Evolutionary conservation across 2,888 invertebrate species (phyloP).

Genomic region (Lithophane leautieri): DNA sequence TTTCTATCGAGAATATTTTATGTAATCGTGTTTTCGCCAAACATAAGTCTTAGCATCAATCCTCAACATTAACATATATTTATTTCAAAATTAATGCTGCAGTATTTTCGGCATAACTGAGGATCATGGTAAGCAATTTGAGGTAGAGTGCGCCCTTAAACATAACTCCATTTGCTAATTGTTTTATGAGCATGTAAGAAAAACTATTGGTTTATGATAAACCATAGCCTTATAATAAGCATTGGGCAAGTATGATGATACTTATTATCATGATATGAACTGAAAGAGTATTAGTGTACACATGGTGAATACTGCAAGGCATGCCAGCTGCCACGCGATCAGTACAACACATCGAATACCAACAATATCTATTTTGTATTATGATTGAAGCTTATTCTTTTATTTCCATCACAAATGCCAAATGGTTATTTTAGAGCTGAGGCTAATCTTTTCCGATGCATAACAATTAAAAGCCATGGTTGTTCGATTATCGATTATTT

Average conservation of each 20-base stretch:
- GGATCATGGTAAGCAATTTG: no score
- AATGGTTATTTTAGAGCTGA: conserved; percentile 13
- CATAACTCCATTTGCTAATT: no score
- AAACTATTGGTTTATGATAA: background rate
- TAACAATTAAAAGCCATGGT: conserved; percentile 4
- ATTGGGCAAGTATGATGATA: background rate
- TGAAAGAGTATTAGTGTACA: background rate
- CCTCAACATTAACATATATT: no score
- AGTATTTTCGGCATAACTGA: no score
- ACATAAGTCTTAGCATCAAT: no score
- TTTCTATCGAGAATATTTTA: no score
- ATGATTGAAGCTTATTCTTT: background rate
- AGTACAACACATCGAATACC: background rate
- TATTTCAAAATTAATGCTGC: no score
- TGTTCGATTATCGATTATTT: background rate
- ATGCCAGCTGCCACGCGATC: background rate
- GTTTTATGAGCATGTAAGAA: background rate
- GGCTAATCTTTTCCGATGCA: conserved; percentile 9
- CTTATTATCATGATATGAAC: background rate
- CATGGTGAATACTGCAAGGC: background rate
- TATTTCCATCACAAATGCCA: background rate
- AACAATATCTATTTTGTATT: background rate
- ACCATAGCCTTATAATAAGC: no score
- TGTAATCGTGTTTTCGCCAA: no score
- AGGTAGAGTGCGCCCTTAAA: no score